phyloP scores from a whole-genome alignment of 2,113 vertebrate genomes.

The Pungitius pungitius region DNA sequence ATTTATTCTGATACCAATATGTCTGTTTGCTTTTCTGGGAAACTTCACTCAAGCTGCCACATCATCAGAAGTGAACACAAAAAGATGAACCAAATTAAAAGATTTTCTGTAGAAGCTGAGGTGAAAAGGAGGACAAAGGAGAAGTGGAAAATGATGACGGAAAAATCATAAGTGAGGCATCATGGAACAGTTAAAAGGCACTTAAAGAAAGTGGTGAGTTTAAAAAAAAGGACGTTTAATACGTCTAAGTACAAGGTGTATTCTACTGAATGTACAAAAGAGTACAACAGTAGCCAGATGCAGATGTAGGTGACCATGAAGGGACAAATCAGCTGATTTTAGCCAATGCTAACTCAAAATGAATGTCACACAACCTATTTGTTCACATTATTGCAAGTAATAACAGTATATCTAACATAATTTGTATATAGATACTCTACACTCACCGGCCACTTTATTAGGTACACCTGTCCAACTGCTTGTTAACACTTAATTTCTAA shows the following conservation, averaged over 20 bases:
- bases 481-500: no score
- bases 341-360: conserved; percentile 11
- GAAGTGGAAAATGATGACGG: conserved; percentile 1
- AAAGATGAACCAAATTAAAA: conserved; percentile 50
- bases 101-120: conserved; percentile 1
- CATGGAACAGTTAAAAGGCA: conserved; percentile 12
- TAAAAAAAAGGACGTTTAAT: conserved; percentile 17
- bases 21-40: conserved; percentile 41
- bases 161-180: conserved; percentile 14
- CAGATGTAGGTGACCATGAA: not conserved
- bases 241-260: not conserved
- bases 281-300: not conserved
- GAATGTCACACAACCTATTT: not conserved
- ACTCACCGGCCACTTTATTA: no score
- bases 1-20: conserved; percentile 40
- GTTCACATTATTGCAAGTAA: conserved; percentile 16
- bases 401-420: not conserved
- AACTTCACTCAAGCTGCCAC: conserved; percentile 31
- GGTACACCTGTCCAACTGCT: no score
- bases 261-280: not conserved
- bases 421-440: not conserved
- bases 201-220: conserved; percentile 8
- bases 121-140: conserved; percentile 26
- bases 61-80: conserved; percentile 26
- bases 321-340: conserved; percentile 23